Evolutionary conservation across 2,113 vertebrate species (phyloP), one percentile per base, ranked within the genome.

Genomic region (Gyps fulvus): DNA sequence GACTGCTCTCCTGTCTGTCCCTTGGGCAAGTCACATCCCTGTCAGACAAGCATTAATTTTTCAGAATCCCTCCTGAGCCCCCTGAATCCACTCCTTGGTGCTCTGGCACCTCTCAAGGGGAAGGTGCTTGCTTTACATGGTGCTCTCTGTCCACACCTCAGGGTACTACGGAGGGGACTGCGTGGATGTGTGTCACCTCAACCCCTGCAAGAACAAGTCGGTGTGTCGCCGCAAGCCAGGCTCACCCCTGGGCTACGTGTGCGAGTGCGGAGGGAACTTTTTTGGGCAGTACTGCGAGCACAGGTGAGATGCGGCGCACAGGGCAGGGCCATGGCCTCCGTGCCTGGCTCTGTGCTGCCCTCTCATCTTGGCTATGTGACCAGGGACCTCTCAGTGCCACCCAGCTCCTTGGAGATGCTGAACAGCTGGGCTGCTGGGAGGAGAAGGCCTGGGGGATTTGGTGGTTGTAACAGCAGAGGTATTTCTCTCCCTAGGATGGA

Each of bases 211-310:
- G 95, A 99, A 99, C 82, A 99, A 99, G 82, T 99, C 99, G 0
- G 98, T 98, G 71, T 99, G 99, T 97, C 99, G 99, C 90, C 98
- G 98, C 67, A 99, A 98, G 87, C 98, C 98, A 1, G 99, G 97
- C 92, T 98, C 98, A 1, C 99, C 98, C 58, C 98, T 99, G 16
- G 99, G 99, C 79, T 99, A 99, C 11, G 97, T 92, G 80, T 99
- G 99, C 14, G 99, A 99, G 98, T 99, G 99, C 16, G 98, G 97
- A 62, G 99, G 98, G 87, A 99, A 98, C 97, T 99, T 99, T 94
- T 99, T 99, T 1, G 99, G 99, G 78, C 99, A 99, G 89, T 99
- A 99, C 97, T 99, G 99, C 29, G 99, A 99, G 87, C 98, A 99
- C 98, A 99, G 99, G 99, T 99, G 93, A 98, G 98, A 79, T 36